Conservation (phyloP, 1,140 invertebrate genomes). For the Homarus americanus region DNA sequence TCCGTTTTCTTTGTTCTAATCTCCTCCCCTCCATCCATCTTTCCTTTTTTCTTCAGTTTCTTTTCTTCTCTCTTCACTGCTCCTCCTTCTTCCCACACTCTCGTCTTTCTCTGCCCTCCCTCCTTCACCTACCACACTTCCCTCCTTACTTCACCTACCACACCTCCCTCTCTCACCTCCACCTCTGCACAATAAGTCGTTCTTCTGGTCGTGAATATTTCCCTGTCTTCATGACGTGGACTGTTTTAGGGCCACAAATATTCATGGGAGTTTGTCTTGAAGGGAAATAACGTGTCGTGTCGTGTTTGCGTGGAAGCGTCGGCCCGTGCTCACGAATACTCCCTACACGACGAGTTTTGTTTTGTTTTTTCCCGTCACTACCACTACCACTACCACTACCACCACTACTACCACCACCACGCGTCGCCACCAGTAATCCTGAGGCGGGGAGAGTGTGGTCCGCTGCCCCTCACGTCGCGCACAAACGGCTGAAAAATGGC, state of each 20-base stretch:
- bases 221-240: background rate
- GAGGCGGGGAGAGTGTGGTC: background rate
- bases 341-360: background rate
- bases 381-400: no score
- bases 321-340: no score
- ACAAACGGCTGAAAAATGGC: constrained; percentile 3
- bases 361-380: no score
- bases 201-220: background rate
- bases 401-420: background rate
- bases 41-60: no score
- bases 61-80: background rate
- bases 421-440: background rate
- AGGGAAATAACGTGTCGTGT: background rate
- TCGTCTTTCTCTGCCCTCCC: constrained; percentile 11
- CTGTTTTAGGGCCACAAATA: background rate
- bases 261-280: background rate
- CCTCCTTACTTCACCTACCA: background rate
- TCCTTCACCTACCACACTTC: background rate
- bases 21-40: no score
- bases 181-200: background rate
- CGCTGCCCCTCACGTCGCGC: background rate
- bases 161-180: background rate
- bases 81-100: background rate
- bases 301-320: background rate
- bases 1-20: no score